These are phyloP conservation scores for Sebastes taczanowskii DNA, from an alignment of 2,797 vertebrate genomes.

Conservation along the genomic window DNA sequence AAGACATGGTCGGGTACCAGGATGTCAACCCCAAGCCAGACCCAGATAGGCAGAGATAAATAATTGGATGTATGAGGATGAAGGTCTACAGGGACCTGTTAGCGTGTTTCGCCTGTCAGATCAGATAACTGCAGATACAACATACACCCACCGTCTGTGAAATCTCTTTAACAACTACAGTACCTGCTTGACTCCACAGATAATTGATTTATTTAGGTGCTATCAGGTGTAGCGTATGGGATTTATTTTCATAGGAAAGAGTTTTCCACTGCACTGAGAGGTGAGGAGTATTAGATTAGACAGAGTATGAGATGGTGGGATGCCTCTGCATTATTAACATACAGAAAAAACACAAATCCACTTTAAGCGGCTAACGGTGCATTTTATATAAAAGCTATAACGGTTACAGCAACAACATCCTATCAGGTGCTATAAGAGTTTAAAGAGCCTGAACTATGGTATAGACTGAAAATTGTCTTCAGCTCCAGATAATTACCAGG, in stretches of 20 bases:
- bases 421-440: background rate
- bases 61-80: background rate
- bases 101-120: background rate
- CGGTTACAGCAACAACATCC: background rate
- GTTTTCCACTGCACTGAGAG: background rate
- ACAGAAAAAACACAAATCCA: background rate
- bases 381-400: constrained; percentile 3
- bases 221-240: background rate
- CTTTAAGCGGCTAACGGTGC: background rate
- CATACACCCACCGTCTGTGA: background rate
- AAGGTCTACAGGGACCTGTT: background rate
- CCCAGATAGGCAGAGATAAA: background rate
- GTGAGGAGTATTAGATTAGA: background rate
- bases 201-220: background rate
- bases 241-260: constrained; percentile 14
- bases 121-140: constrained; percentile 16
- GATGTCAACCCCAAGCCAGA: background rate
- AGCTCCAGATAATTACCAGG: background rate
- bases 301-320: background rate
- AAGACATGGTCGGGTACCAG: too few species aligned
- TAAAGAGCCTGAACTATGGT: background rate
- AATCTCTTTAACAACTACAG: constrained; percentile 16
- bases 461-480: background rate
- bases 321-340: background rate
- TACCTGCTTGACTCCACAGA: background rate